Conservation (phyloP, 2,888 invertebrate species). For the Geophilus truncorum region DNA sequence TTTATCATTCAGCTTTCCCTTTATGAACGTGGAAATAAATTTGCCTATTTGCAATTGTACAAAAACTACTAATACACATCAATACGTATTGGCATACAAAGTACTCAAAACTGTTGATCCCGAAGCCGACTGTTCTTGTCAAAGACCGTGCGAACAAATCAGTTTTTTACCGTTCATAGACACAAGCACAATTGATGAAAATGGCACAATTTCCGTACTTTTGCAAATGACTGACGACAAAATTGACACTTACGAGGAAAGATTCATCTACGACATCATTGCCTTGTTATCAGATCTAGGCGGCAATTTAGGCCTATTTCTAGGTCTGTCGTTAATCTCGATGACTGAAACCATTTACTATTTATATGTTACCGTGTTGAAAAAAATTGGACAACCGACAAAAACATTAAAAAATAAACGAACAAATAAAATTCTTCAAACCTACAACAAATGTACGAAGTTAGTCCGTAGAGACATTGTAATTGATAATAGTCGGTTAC, state of each 20-base stretch:
- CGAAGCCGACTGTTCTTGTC: not conserved
- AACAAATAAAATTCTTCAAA: too few relatives aligned
- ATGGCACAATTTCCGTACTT: not conserved
- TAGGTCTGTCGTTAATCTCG: not conserved
- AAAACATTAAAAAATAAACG: not conserved
- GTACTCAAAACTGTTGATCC: not conserved
- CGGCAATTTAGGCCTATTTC: not conserved
- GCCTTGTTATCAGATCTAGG: not conserved
- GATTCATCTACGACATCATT: not conserved
- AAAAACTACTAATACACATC: too few relatives aligned
- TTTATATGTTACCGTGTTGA: not conserved
- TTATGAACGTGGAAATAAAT: not conserved
- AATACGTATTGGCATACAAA: not conserved
- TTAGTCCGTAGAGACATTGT: too few relatives aligned
- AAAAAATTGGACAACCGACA: too few relatives aligned
- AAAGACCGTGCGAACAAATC: not conserved
- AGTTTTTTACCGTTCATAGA: not conserved
- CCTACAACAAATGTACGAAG: too few relatives aligned
- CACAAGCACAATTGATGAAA: not conserved
- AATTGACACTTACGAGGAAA: not conserved
- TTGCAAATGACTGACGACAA: not conserved
- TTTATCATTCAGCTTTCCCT: too few relatives aligned
- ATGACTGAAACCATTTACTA: not conserved
- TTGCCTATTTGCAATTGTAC: not conserved
- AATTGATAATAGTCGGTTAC: too few relatives aligned